Evolutionary conservation across 2,797 vertebrate genomes (phyloP).

Genomic region (Anabas testudineus): DNA sequence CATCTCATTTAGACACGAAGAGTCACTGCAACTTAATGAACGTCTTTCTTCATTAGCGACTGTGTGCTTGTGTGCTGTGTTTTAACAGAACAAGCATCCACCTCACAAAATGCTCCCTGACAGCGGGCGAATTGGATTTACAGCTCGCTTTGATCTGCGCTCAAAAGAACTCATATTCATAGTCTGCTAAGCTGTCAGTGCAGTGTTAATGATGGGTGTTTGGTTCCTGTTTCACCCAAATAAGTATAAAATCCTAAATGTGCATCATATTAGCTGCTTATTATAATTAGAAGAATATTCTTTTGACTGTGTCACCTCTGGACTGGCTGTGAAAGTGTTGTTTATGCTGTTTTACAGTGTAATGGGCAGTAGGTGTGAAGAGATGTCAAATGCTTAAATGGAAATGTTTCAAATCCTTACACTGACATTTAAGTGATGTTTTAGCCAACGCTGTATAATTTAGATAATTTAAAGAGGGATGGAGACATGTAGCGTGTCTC

Average conservation of each 20-base stretch:
- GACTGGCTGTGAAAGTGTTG: constrained; percentile 1
- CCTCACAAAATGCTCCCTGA: constrained; percentile 38
- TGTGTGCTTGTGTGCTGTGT: constrained; percentile 20
- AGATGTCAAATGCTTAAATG: constrained; percentile 37
- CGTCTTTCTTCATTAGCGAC: constrained; percentile 48
- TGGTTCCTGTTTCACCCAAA: constrained; percentile 21
- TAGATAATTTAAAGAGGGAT: constrained; percentile 24
- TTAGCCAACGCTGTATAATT: constrained; percentile 60
- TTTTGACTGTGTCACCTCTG: not conserved
- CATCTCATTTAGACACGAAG: constrained; percentile 34
- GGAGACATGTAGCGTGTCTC: constrained; percentile 32
- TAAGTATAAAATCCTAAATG: constrained; percentile 26
- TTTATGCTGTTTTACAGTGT: constrained; percentile 16
- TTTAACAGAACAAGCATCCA: constrained; percentile 37
- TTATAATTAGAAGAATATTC: not conserved
- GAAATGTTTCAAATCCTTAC: constrained; percentile 23
- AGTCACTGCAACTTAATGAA: constrained; percentile 49
- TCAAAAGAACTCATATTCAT: constrained; percentile 25
- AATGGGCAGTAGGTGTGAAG: constrained; percentile 21
- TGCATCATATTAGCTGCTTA: constrained; percentile 10
- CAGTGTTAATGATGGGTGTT: constrained; percentile 33
- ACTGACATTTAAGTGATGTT: constrained; percentile 39
- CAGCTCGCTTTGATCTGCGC: constrained; percentile 40
- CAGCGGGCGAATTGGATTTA: constrained; percentile 43
- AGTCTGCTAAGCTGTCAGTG: constrained; percentile 31